These are phyloP conservation scores for Brachionus calyciflorus DNA, from an alignment of 1,140 invertebrate species.

Conservation along the genomic window DNA sequence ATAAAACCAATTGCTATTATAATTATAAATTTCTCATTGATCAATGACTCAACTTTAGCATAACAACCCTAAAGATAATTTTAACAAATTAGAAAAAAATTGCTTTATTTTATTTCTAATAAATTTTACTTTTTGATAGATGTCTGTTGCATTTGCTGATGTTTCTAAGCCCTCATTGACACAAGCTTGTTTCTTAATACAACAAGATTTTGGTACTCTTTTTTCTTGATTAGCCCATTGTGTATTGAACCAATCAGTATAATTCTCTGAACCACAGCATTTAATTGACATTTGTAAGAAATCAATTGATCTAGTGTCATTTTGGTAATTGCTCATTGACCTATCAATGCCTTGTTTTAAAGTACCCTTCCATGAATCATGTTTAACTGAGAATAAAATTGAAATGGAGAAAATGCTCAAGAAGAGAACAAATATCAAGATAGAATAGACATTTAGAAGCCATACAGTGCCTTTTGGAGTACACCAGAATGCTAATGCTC, in stretches of 20 bases:
- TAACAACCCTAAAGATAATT: conserved; percentile 16
- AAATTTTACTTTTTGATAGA: conserved; percentile 9
- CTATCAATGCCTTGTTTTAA: conserved; percentile 3
- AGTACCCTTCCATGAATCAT: background rate
- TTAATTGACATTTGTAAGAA: conserved; percentile 23
- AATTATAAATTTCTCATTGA: conserved; percentile 4
- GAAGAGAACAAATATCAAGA: conserved; percentile 28
- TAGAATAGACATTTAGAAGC: conserved; percentile 3
- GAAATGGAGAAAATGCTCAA: conserved; percentile 17
- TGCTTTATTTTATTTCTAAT: background rate
- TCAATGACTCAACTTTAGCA: background rate
- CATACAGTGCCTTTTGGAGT: conserved; percentile 34
- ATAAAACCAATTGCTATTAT: conserved; percentile 1
- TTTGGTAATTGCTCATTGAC: conserved; percentile 11
- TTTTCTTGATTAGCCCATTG: conserved; percentile 21
- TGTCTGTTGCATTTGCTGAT: conserved; percentile 1
- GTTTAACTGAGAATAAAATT: conserved; percentile 8
- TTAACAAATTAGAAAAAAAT: background rate
- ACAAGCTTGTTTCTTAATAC: background rate
- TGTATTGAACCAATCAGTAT: conserved; percentile 35
- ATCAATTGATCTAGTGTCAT: conserved; percentile 25
- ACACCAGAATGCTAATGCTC: conserved; percentile 14
- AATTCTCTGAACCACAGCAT: conserved; percentile 39
- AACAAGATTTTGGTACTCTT: conserved; percentile 31
- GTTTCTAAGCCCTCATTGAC: background rate